Evolutionary conservation across 2,113 vertebrate genomes (phyloP).

Genomic region (Gavia stellata): DNA sequence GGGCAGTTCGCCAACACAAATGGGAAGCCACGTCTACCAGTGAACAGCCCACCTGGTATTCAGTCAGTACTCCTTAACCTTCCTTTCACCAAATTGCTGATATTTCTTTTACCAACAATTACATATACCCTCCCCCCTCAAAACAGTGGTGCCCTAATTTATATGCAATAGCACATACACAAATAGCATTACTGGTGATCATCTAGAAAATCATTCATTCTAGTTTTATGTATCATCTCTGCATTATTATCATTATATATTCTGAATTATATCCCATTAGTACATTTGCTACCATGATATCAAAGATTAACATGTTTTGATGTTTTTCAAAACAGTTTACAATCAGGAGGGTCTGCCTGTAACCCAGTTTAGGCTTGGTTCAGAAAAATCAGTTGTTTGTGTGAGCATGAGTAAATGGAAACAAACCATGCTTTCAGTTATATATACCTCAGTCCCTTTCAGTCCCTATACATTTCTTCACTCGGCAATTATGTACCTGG

Average conservation of each 20-base stretch:
- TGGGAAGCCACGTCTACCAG: background rate
- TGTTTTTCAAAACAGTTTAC: background rate
- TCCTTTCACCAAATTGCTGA: background rate
- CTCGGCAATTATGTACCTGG: background rate
- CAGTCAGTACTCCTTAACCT: background rate
- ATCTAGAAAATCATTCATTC: background rate
- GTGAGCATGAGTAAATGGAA: background rate
- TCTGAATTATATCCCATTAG: background rate
- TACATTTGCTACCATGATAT: background rate
- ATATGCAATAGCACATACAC: background rate
- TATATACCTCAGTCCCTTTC: background rate
- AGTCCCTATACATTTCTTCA: background rate
- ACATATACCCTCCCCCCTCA: background rate
- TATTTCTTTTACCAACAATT: background rate
- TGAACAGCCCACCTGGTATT: constrained; percentile 7
- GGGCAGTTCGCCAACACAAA: constrained; percentile 16
- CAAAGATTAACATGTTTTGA: background rate
- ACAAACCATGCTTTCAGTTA: background rate
- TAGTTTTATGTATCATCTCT: background rate
- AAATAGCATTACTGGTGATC: background rate
- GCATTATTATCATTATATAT: background rate
- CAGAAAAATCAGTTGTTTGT: background rate
- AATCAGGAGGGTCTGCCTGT: background rate
- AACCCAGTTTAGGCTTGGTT: background rate
- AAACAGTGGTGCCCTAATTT: background rate